Evolutionary conservation across 2,888 invertebrate genomes (phyloP).

Genomic region (Pheosia tremula): DNA sequence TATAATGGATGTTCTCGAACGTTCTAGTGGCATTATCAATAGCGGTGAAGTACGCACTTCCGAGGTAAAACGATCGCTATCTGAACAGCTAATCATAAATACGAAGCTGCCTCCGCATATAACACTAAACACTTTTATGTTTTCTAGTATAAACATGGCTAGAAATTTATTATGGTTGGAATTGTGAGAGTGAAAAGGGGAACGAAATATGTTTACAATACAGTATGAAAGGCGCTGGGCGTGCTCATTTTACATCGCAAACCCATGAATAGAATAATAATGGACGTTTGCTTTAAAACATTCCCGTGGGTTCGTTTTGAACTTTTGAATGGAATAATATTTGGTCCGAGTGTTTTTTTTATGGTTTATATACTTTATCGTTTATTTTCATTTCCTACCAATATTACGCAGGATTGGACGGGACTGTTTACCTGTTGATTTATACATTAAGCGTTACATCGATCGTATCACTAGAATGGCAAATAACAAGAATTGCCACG

Average conservation of each 20-base stretch:
- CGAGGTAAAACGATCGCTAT: slow-evolving; percentile 60
- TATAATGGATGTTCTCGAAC: slow-evolving; percentile 51
- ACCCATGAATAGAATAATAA: not conserved
- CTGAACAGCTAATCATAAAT: slow-evolving; percentile 67
- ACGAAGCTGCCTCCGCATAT: slow-evolving; percentile 53
- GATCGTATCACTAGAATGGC: too few species aligned
- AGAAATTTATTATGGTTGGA: slow-evolving; percentile 45
- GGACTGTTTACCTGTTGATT: too few species aligned
- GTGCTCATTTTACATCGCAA: not conserved
- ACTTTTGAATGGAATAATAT: too few species aligned
- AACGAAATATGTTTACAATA: slow-evolving; percentile 35
- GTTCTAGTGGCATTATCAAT: slow-evolving; percentile 63
- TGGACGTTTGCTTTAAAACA: too few species aligned
- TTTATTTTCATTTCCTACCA: too few species aligned
- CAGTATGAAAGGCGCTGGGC: slow-evolving; percentile 22
- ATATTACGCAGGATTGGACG: too few species aligned
- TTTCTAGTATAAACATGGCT: slow-evolving; percentile 47
- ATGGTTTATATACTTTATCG: too few species aligned
- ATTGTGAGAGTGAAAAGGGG: slow-evolving; percentile 25
- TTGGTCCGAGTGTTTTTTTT: too few species aligned
- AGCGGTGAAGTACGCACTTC: slow-evolving; percentile 59
- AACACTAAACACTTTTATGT: slow-evolving; percentile 58
- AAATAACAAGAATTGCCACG: too few species aligned
- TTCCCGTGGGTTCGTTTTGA: too few species aligned
- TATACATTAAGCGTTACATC: too few species aligned